phyloP scores from a whole-genome alignment of 2,888 invertebrate genomes.

The Alviniconcha strummeri region DNA sequence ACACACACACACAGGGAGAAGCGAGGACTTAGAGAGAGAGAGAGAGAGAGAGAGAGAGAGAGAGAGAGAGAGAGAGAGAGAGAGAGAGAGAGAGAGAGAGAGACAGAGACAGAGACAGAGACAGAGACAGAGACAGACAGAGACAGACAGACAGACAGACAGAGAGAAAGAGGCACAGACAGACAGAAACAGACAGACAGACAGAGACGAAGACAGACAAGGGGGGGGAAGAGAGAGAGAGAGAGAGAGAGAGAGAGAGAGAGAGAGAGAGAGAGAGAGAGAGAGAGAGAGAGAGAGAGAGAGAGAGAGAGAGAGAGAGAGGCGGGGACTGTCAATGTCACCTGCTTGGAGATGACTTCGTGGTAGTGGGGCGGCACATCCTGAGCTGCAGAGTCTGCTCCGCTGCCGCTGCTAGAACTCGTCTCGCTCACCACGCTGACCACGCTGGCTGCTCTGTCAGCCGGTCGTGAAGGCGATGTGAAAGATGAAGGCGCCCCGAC shows the following conservation, averaged over 20 bases:
- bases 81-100: constrained; percentile 7
- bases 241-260: background rate
- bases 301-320: background rate
- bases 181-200: background rate
- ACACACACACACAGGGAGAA: background rate
- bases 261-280: constrained; percentile 1
- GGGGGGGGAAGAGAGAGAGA: background rate
- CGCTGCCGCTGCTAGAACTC: constrained; percentile 6
- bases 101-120: background rate
- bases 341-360: constrained; percentile 32
- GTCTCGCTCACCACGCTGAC: constrained; percentile 9
- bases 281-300: background rate
- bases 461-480: background rate
- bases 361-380: constrained; percentile 36
- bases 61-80: background rate
- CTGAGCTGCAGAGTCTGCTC: background rate
- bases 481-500: background rate
- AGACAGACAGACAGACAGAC: constrained; percentile 7
- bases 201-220: background rate
- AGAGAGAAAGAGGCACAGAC: background rate
- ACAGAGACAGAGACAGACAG: background rate
- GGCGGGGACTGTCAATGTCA: background rate
- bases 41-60: constrained; percentile 17
- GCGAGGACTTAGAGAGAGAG: background rate
- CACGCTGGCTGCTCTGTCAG: constrained; percentile 24